These are phyloP conservation scores for Zaprionus ornatus DNA, from an alignment of 1,140 invertebrate species.

Conservation along the genomic window DNA sequence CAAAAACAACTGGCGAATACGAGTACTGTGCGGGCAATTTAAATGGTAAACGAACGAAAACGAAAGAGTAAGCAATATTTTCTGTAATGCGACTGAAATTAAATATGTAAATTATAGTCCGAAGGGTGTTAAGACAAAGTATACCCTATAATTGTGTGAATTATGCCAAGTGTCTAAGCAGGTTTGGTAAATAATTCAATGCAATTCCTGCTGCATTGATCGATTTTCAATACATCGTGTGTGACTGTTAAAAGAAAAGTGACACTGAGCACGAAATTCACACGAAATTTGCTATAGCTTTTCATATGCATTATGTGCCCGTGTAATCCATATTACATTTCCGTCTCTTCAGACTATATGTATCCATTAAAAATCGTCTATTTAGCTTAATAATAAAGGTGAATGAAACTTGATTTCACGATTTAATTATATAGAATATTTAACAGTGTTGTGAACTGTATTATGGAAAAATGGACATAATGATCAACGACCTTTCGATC, in stretches of 20 bases:
- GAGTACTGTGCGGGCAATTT: not conserved
- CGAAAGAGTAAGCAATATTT: not conserved
- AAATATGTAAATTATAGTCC: not conserved
- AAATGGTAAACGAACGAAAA: not conserved
- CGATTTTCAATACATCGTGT: not conserved
- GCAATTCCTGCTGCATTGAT: not conserved
- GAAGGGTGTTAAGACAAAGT: not conserved
- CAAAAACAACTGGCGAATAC: not conserved
- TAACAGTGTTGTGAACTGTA: too few species aligned
- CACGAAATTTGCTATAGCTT: not conserved
- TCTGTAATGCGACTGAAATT: not conserved
- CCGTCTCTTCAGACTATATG: too few species aligned
- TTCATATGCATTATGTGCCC: not conserved
- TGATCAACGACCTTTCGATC: too few species aligned
- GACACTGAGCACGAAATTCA: not conserved
- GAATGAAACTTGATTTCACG: too few species aligned
- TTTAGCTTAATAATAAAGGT: too few species aligned
- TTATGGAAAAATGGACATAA: too few species aligned
- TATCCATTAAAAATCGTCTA: too few species aligned
- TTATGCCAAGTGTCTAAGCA: not conserved
- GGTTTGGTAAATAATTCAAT: not conserved
- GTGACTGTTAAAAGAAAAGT: not conserved
- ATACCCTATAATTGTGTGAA: not conserved
- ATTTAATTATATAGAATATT: too few species aligned
- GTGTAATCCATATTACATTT: too few species aligned